These are phyloP conservation scores for Aleiodes leptofemur DNA, from an alignment of 2,888 invertebrate species.

Conservation along the genomic window DNA sequence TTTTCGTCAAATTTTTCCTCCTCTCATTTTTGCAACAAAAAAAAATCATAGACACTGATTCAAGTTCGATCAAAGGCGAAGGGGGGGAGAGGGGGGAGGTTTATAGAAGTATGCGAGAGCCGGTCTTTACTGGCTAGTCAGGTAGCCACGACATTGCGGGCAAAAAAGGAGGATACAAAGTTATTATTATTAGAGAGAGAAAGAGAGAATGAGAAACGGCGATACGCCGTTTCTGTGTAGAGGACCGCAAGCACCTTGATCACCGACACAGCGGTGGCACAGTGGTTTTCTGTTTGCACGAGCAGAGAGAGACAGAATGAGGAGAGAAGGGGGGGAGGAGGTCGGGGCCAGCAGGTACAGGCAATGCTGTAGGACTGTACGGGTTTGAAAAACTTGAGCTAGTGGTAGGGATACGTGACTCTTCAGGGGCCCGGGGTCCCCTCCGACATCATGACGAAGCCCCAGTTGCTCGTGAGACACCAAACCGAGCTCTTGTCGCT, in stretches of 20 bases:
- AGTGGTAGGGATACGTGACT: slow-evolving; percentile 47
- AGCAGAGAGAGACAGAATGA: slow-evolving; percentile 38
- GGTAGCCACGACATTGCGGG: slow-evolving; percentile 29
- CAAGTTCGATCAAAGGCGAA: slow-evolving; percentile 29
- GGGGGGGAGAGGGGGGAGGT: slow-evolving; percentile 6
- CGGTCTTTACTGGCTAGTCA: slow-evolving; percentile 16
- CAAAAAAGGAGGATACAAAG: slow-evolving; percentile 16
- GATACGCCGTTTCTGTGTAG: slow-evolving; percentile 47
- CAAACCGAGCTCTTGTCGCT: slow-evolving; percentile 54
- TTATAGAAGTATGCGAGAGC: slow-evolving; percentile 1
- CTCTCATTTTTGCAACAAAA: too few species aligned
- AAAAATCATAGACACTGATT: background rate
- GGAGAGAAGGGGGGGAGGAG: slow-evolving; percentile 40
- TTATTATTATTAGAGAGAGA: background rate
- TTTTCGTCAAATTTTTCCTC: background rate
- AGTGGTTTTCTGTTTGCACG: slow-evolving; percentile 12
- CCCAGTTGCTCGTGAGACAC: slow-evolving; percentile 71
- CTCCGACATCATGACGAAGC: slow-evolving; percentile 65
- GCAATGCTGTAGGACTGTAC: slow-evolving; percentile 48
- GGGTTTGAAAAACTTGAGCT: background rate
- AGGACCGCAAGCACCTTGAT: slow-evolving; percentile 36
- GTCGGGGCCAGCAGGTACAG: slow-evolving; percentile 57
- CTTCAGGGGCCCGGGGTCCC: slow-evolving; percentile 68
- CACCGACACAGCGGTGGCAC: background rate
- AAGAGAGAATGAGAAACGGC: background rate